Evolutionary conservation across 2,113 vertebrate species (phyloP), one percentile per base, ranked within the genome.

Genomic region (Eleginops maclovinus): DNA sequence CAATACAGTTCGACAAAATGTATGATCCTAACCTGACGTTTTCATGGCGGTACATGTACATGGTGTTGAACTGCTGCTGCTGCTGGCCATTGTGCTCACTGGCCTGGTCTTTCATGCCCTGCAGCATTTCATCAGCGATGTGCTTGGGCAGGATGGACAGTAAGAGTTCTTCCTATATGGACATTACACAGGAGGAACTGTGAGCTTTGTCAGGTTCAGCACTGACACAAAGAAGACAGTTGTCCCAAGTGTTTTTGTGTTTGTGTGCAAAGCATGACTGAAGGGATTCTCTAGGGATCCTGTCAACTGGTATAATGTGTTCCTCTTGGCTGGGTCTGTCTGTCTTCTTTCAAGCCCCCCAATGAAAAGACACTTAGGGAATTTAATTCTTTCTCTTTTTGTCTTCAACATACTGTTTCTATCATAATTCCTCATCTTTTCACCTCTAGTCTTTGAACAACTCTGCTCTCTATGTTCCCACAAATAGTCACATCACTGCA

Each of bases 1-100:
- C 3, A 19, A 61, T 28, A 11, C 41, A 22, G 14, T 36, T 5
- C 31, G 8, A 36, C 9, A 2, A 3, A 41, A 55, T 64, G 6
- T 15, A 21, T 14, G 59, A 55, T 31, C n/a, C 87, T 71, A 61
- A 98, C 97, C 97, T 99, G 94, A 99, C 98, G 0, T 98, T 97
- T 94, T 99, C 98, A 0, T 99, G 98, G 0, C 98, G 96, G 84
- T 99, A 97, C 98, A 99, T 99, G 94, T 99, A 99, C 98, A 99
- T 99, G 89, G 98, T 99, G 94, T 97, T 99, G 88, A 99, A 99
- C 91, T 99, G 98, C 91, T 99, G 97, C 90, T 99, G 97, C 90
- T 97, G 97, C 89, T 96, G 97, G 85, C 96, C 95, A 75, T 97
- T 96, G 31, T 96, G 96, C 91, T 98, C 95, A 83, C 94, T 93